Evolutionary conservation across 2,888 invertebrate genomes (phyloP), one percentile per base, ranked within the genome.

Genomic region (Ametastegia equiseti): DNA sequence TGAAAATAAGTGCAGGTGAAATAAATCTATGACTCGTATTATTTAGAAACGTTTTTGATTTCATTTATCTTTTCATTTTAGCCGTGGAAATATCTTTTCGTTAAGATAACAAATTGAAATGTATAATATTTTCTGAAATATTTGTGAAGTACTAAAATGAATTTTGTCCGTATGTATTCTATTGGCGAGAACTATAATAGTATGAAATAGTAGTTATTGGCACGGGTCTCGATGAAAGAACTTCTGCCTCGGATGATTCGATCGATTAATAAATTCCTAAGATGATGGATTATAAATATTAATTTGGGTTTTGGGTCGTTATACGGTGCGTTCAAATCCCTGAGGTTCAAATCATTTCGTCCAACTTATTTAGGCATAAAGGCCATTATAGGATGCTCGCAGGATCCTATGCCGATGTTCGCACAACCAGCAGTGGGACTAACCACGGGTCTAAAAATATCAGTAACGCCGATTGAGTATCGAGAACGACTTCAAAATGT

Each of bases 381-480:
- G 84, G 73, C 83, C 83, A 84, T 84, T 84, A 83, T 50, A 50
- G 85, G 85, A 86, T 85, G 85, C 85, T 84, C 84, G 86, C 83
- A 71, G 23, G 54, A 75, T 75, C 84, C 84, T 84, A 42, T 71
- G 15, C 19, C 71, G 82, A 80, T 80, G 81, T 82, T 84, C 45
- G 82, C 84, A 85, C 85, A 82, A 85, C 81, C 65, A 19, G n/a
- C 1, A 30, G n/a, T 33, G 60, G 60, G 27, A 60, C 60, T 60
- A 60, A 23, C 83, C 83, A 54, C 81, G 82, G 84, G 84, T 85
- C 86, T 87, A 80, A 84, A 89, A 89, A 89, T 88, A 89, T 82
- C 86, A 82, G 86, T 86, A 83, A 83, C 85, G 85, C 85, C 84
- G 86, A 88, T 88, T 88, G 85, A 88, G 87, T 88, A 89, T 88